phyloP scores from a whole-genome alignment of 2,797 vertebrate species.

The Acanthopagrus latus region DNA sequence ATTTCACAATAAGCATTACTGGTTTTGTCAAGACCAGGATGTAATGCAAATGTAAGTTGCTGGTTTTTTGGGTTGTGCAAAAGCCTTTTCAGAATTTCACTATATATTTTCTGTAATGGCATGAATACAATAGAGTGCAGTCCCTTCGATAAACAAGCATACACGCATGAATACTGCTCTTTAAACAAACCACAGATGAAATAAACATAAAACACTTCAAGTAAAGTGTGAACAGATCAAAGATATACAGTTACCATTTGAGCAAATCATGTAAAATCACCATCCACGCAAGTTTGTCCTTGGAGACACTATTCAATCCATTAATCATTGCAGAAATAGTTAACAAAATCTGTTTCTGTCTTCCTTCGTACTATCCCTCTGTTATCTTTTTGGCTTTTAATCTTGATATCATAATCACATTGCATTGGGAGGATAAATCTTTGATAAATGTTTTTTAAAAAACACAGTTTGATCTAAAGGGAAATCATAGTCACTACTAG shows the following conservation, averaged over 20 bases:
- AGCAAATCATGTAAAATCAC: neutral
- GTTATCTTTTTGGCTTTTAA: neutral
- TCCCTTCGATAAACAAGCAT: no score
- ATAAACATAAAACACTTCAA: neutral
- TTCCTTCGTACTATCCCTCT: neutral
- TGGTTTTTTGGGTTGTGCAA: no score
- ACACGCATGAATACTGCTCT: no score
- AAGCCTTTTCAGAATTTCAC: no score
- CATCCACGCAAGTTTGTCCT: neutral
- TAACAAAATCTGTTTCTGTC: neutral
- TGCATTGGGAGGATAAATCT: neutral
- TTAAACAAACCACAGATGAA: neutral
- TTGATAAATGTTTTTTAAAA: conserved; percentile 22
- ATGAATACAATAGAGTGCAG: no score
- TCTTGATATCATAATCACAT: neutral
- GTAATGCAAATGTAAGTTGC: no score
- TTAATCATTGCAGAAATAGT: neutral
- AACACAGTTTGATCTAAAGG: neutral
- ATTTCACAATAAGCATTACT: no score
- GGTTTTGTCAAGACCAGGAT: no score
- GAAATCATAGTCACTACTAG: neutral
- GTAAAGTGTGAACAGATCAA: neutral
- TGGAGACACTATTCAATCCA: neutral
- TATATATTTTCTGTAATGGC: no score
- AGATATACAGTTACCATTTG: neutral